These are phyloP conservation scores for Thunnus albacares DNA, from an alignment of 2,797 vertebrate genomes.

Conservation along the genomic window DNA sequence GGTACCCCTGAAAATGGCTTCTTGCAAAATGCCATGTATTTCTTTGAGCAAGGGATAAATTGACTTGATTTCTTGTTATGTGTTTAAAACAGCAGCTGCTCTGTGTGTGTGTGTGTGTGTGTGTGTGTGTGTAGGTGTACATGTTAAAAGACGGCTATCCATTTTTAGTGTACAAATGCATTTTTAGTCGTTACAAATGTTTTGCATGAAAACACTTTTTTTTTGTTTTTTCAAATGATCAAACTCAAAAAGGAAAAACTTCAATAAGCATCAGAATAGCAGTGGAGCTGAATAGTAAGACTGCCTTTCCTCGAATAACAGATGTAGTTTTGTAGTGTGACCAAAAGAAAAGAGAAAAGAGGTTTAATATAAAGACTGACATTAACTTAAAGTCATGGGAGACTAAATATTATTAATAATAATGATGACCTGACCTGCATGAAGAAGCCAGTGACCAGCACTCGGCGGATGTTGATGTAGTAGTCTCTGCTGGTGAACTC, in stretches of 20 bases:
- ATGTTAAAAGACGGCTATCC: conserved; percentile 31
- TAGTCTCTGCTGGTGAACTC: conserved; percentile 97
- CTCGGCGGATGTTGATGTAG: conserved; percentile 97
- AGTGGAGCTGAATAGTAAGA: not conserved
- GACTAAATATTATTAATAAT: not conserved
- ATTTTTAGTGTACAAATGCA: no score
- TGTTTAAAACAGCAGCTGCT: conserved; percentile 67
- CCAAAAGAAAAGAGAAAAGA: not conserved
- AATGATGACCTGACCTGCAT: conserved; percentile 90
- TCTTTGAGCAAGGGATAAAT: conserved; percentile 74
- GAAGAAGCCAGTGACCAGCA: conserved; percentile 97
- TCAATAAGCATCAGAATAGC: conserved; percentile 31
- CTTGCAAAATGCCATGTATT: conserved; percentile 81
- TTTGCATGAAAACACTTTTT: conserved; percentile 24
- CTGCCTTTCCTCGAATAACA: conserved; percentile 16
- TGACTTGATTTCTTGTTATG: conserved; percentile 77
- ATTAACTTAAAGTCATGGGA: not conserved
- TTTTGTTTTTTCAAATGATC: conserved; percentile 11
- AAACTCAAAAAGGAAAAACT: conserved; percentile 33
- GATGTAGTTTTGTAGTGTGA: not conserved
- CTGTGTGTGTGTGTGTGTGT: conserved; percentile 28
- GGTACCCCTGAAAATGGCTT: conserved; percentile 77
- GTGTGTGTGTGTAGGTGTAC: conserved; percentile 7
- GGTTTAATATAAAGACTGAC: not conserved
- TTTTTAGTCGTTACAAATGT: conserved; percentile 41